phyloP scores from a whole-genome alignment of 2,888 invertebrate species.

The Acleris cristana region DNA sequence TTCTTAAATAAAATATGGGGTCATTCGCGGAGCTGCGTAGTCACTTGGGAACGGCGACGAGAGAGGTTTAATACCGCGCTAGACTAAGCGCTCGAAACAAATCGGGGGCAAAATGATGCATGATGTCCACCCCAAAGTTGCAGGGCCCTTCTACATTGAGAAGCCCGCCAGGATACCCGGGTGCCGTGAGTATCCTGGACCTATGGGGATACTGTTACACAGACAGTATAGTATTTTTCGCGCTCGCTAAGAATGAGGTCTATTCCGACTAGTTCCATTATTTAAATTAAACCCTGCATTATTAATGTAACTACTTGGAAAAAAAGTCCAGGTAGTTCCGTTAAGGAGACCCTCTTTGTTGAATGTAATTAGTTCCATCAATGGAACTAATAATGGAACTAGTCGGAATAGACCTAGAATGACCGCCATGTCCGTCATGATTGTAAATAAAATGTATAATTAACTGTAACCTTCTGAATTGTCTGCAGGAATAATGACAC shows the following conservation, averaged over 20 bases:
- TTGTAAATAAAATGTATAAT: slow-evolving; percentile 6
- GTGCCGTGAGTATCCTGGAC: neutral
- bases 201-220: neutral
- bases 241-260: too few species aligned
- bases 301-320: too few species aligned
- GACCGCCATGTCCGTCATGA: neutral
- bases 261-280: too few species aligned
- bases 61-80: slow-evolving; percentile 1
- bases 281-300: too few species aligned
- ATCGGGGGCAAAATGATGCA: slow-evolving; percentile 46
- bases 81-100: slow-evolving; percentile 23
- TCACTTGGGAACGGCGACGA: slow-evolving; percentile 34
- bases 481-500: slow-evolving; percentile 96
- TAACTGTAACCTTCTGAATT: slow-evolving; percentile 42
- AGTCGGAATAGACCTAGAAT: too few species aligned
- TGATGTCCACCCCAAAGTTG: slow-evolving; percentile 49
- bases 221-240: too few species aligned
- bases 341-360: too few species aligned
- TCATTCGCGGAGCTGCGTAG: slow-evolving; percentile 49
- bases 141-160: slow-evolving; percentile 56
- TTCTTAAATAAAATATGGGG: slow-evolving; percentile 61
- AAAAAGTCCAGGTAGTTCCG: too few species aligned
- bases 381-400: too few species aligned
- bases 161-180: slow-evolving; percentile 54
- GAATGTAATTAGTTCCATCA: too few species aligned